Evolutionary conservation across 2,888 invertebrate genomes (phyloP).

Genomic region (Pandemis corylana): DNA sequence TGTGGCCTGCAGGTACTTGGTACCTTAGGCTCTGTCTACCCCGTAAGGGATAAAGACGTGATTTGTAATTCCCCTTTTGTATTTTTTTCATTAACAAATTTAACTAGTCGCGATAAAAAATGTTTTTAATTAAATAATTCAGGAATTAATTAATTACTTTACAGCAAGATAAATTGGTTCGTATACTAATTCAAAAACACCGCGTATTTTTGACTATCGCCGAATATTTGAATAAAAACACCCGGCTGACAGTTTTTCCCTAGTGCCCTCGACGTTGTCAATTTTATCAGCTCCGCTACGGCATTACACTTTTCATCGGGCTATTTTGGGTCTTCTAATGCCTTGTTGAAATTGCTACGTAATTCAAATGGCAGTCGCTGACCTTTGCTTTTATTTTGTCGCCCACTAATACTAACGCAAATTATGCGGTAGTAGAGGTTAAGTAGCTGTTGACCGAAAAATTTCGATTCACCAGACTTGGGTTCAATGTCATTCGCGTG

Average conservation of each 20-base stretch:
- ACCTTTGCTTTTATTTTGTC: constrained; percentile 26
- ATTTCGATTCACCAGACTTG: background rate
- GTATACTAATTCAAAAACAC: no score
- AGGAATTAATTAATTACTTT: no score
- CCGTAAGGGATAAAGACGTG: no score
- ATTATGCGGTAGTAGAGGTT: constrained; percentile 6
- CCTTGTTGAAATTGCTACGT: constrained; percentile 17
- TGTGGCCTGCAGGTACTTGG: no score
- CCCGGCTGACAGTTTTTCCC: no score
- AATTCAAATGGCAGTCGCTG: constrained; percentile 25
- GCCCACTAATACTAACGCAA: constrained; percentile 1
- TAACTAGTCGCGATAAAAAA: no score
- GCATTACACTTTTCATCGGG: background rate
- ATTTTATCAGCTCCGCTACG: background rate
- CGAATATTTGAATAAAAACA: no score
- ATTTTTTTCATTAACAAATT: no score
- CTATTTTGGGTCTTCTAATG: constrained; percentile 23
- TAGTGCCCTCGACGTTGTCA: background rate
- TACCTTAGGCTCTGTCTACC: no score
- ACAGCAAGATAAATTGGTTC: background rate
- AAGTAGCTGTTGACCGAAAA: background rate
- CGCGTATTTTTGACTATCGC: no score
- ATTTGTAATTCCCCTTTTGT: no score
- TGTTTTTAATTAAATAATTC: no score
- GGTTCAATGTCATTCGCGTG: background rate